phyloP scores from a whole-genome alignment of 2,888 invertebrate species.

The Andrena chrysosceles region DNA sequence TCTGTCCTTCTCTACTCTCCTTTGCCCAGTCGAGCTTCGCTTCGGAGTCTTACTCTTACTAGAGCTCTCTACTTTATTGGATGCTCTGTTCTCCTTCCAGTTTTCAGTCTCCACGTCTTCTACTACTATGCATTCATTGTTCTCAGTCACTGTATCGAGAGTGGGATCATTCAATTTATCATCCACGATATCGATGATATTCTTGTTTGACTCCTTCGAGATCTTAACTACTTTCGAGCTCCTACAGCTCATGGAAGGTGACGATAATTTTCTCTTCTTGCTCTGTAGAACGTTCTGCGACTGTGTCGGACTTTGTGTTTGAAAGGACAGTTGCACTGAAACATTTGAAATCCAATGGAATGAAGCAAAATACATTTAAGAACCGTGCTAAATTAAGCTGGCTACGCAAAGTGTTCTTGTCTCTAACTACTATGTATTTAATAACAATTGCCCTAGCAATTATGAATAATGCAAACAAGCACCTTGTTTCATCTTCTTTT shows the following conservation, averaged over 20 bases:
- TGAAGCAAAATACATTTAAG: not conserved
- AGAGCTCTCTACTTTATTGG: constrained; percentile 24
- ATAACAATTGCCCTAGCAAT: not conserved
- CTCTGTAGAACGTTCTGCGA: constrained; percentile 63
- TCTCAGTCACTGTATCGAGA: not conserved
- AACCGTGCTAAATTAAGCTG: not conserved
- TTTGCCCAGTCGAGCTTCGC: constrained; percentile 46
- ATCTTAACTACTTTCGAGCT: constrained; percentile 77
- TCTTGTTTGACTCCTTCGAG: constrained; percentile 65
- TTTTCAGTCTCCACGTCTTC: constrained; percentile 35
- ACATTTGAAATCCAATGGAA: constrained; percentile 30
- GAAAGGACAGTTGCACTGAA: constrained; percentile 80
- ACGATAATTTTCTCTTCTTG: constrained; percentile 80
- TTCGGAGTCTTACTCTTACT: constrained; percentile 30
- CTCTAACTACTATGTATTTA: not conserved
- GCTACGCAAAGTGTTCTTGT: not conserved
- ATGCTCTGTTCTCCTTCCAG: constrained; percentile 25
- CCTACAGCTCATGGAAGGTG: constrained; percentile 71
- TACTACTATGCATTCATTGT: not conserved
- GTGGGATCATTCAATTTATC: constrained; percentile 1
- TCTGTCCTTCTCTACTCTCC: constrained; percentile 62
- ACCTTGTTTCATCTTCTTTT: constrained; percentile 81
- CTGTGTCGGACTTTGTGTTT: constrained; percentile 72
- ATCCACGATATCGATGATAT: constrained; percentile 5
- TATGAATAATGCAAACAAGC: constrained; percentile 23